Evolutionary conservation across 2,888 invertebrate species (phyloP).

Genomic region (Nomada flava): DNA sequence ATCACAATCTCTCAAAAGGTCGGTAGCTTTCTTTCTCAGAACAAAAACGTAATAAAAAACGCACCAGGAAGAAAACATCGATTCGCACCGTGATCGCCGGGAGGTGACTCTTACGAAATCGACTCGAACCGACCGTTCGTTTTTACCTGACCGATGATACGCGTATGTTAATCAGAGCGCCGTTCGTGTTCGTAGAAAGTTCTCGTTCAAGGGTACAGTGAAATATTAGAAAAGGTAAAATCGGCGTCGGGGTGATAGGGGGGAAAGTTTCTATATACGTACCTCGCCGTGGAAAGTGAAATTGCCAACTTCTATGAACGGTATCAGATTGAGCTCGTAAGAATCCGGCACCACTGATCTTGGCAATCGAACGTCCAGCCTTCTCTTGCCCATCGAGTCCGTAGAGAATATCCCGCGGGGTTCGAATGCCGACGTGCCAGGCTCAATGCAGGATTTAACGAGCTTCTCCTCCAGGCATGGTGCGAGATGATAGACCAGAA

Average conservation of each 20-base stretch:
- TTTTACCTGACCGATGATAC: neutral
- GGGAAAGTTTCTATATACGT: constrained; percentile 6
- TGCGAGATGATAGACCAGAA: constrained; percentile 91
- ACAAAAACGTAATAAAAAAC: too few species aligned
- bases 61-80: too few species aligned
- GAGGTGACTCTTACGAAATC: neutral
- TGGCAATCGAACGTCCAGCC: constrained; percentile 89
- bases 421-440: constrained; percentile 61
- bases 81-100: too few species aligned
- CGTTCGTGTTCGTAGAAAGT: constrained; percentile 14
- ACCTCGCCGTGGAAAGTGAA: constrained; percentile 91
- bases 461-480: constrained; percentile 87
- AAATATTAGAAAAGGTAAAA: neutral
- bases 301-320: constrained; percentile 90
- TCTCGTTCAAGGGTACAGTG: constrained; percentile 16
- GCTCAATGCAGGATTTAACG: constrained; percentile 56
- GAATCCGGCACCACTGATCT: constrained; percentile 88
- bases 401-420: constrained; percentile 57
- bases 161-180: neutral
- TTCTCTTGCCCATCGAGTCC: constrained; percentile 75
- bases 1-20: too few species aligned
- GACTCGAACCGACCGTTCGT: constrained; percentile 9
- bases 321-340: constrained; percentile 89
- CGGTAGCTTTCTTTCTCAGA: too few species aligned
- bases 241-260: too few species aligned